Conservation (phyloP, 2,113 vertebrate species). For the Nothobranchius kuhntae region DNA sequence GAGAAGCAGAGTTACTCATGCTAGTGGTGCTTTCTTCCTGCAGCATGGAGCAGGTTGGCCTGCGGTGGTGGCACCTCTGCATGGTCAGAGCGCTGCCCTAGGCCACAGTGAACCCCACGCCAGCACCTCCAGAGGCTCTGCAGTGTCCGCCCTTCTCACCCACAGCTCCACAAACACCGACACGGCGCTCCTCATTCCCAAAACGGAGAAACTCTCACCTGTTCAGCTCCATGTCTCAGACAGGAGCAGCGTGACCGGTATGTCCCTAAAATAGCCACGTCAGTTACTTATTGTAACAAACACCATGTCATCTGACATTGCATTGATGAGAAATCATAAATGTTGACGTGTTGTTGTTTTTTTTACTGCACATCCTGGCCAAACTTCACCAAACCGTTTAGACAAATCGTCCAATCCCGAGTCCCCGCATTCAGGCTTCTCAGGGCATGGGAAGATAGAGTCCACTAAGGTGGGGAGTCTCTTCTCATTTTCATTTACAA, state of each 20-base stretch:
- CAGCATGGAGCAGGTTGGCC: slow-evolving; percentile 55
- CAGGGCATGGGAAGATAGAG: slow-evolving; percentile 77
- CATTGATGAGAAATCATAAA: no score
- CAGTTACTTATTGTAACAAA: not conserved
- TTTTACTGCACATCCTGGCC: slow-evolving; percentile 63
- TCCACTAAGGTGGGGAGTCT: slow-evolving; percentile 81
- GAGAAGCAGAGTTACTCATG: slow-evolving; percentile 44
- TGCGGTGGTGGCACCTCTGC: slow-evolving; percentile 32
- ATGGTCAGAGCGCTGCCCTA: slow-evolving; percentile 32
- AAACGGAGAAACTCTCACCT: slow-evolving; percentile 89
- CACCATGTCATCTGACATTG: not conserved
- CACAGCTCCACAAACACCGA: slow-evolving; percentile 50
- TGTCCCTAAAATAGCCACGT: not conserved
- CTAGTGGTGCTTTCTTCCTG: slow-evolving; percentile 22
- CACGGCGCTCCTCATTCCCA: slow-evolving; percentile 79
- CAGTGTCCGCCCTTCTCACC: slow-evolving; percentile 58
- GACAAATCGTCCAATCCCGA: slow-evolving; percentile 70
- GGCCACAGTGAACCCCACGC: slow-evolving; percentile 31
- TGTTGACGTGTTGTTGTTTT: slow-evolving; percentile 15
- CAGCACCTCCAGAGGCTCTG: slow-evolving; percentile 48
- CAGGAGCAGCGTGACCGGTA: slow-evolving; percentile 67
- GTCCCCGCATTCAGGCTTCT: slow-evolving; percentile 59
- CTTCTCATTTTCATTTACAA: not conserved
- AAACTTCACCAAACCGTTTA: slow-evolving; percentile 60
- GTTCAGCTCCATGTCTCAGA: slow-evolving; percentile 77